These are phyloP conservation scores for Megalonaias nervosa DNA, from an alignment of 1,140 invertebrate genomes.

Conservation along the genomic window DNA sequence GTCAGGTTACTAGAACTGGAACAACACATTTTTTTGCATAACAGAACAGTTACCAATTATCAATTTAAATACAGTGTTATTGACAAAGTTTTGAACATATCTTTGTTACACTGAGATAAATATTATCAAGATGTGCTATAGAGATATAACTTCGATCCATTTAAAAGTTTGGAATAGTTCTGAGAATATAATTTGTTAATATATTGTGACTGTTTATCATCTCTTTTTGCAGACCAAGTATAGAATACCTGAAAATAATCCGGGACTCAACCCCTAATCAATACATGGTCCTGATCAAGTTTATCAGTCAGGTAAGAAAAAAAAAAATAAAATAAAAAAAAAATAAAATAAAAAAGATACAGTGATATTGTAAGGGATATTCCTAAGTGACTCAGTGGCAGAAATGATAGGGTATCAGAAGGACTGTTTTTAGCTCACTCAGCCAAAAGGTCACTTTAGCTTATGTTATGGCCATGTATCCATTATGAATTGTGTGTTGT, in stretches of 20 bases:
- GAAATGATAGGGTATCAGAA: too few relatives aligned
- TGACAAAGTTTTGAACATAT: not conserved
- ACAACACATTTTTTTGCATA: too few relatives aligned
- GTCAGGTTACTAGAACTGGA: too few relatives aligned
- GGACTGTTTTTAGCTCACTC: too few relatives aligned
- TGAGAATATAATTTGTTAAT: not conserved
- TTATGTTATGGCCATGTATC: too few relatives aligned
- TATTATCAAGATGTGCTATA: not conserved
- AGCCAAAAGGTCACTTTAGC: too few relatives aligned
- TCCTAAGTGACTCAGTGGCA: too few relatives aligned
- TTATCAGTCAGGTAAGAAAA: slow-evolving; percentile 78
- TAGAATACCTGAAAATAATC: slow-evolving; percentile 93
- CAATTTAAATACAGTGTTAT: not conserved
- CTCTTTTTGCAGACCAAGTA: slow-evolving; percentile 78
- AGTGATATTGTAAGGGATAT: too few relatives aligned
- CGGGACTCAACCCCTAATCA: slow-evolving; percentile 89
- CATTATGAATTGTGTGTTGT: too few relatives aligned
- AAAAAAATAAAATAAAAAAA: too few relatives aligned
- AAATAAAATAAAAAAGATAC: too few relatives aligned
- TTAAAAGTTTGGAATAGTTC: slow-evolving; percentile 7
- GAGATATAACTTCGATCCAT: not conserved
- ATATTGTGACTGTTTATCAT: not conserved
- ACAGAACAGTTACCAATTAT: too few relatives aligned
- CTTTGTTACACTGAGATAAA: not conserved
- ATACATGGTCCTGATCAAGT: slow-evolving; percentile 96